Conservation (phyloP, 2,888 invertebrate species). For the Rotaria magnacalcarata region DNA sequence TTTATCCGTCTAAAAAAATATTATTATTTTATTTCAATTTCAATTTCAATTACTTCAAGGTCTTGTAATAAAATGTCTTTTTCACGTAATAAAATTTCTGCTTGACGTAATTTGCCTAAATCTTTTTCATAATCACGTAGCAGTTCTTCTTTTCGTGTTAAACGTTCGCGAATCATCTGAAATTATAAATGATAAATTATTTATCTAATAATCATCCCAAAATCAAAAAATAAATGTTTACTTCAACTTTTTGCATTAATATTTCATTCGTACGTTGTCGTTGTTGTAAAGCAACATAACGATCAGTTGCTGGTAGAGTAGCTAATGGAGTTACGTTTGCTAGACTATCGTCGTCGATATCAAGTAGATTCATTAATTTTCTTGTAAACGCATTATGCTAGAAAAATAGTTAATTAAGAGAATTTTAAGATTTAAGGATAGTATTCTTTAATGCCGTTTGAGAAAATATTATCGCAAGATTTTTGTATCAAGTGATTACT, state of each 20-base stretch:
- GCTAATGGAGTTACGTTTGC: background rate
- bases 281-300: slow-evolving; percentile 29
- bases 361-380: slow-evolving; percentile 7
- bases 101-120: slow-evolving; percentile 56
- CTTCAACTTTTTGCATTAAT: slow-evolving; percentile 13
- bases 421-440: no score
- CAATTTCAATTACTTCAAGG: slow-evolving; percentile 41
- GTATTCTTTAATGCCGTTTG: no score
- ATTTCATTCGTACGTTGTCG: slow-evolving; percentile 3
- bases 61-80: slow-evolving; percentile 46
- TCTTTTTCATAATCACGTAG: slow-evolving; percentile 58
- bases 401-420: background rate
- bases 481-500: no score
- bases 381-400: background rate
- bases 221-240: background rate
- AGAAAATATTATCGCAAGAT: no score
- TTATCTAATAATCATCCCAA: background rate
- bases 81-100: slow-evolving; percentile 45
- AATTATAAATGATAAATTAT: background rate
- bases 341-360: slow-evolving; percentile 2
- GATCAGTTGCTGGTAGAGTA: background rate
- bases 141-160: slow-evolving; percentile 56
- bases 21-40: no score
- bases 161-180: slow-evolving; percentile 52
- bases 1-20: slow-evolving; percentile 53